Percentiles rank a stretch among this genome's conserved stretches.
Evolutionary conservation across 2,888 invertebrate species (phyloP).

Genomic region (Agonopterix subpropinquella): DNA sequence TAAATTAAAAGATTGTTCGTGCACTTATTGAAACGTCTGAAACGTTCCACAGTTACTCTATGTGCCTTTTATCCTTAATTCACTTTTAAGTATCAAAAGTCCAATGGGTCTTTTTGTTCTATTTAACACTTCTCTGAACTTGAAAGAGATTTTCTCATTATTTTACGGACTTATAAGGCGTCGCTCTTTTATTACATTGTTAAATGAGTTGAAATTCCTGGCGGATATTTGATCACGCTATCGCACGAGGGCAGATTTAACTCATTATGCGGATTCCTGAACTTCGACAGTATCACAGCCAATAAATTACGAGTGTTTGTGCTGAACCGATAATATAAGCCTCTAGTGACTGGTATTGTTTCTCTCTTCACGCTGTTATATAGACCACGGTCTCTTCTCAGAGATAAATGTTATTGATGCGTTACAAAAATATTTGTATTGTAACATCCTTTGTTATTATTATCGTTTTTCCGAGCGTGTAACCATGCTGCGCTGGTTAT

Average conservation of each 20-base stretch:
- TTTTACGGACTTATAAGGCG: conserved; percentile 14
- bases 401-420: neutral
- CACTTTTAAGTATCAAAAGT: conserved; percentile 29
- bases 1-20: conserved; percentile 73
- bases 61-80: conserved; percentile 47
- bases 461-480: neutral
- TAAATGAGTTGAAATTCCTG: conserved; percentile 14
- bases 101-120: conserved; percentile 13
- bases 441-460: neutral
- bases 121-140: conserved; percentile 15
- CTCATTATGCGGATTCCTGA: conserved; percentile 49
- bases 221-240: conserved; percentile 33
- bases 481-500: neutral
- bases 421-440: neutral
- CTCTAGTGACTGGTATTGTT: conserved; percentile 24
- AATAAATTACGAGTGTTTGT: conserved; percentile 54
- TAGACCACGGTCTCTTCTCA: conserved; percentile 1
- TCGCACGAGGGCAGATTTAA: conserved; percentile 43
- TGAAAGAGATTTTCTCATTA: conserved; percentile 16
- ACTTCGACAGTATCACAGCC: conserved; percentile 49
- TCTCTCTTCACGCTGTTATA: conserved; percentile 1
- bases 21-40: conserved; percentile 57
- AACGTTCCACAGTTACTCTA: conserved; percentile 38
- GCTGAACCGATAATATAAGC: conserved; percentile 43
- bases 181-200: conserved; percentile 11